Conservation (phyloP, 2,888 invertebrate genomes). For the Cyclophora punctaria region DNA sequence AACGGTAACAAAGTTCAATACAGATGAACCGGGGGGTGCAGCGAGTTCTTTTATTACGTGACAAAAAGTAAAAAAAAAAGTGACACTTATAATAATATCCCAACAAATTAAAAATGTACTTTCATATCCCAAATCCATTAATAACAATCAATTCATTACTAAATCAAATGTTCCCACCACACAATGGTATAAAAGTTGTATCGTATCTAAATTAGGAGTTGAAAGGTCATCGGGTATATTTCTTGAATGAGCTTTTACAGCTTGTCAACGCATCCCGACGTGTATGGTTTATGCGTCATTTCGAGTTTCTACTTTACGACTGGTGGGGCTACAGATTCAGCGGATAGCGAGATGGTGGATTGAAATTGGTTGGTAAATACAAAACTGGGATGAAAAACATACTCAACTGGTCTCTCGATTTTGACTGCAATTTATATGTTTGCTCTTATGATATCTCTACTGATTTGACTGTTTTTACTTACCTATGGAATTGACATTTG, state of each 20-base stretch:
- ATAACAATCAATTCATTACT: not conserved
- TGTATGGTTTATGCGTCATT: conserved; percentile 19
- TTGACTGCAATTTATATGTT: too few relatives aligned
- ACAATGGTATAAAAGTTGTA: conserved; percentile 3
- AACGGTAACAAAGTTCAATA: conserved; percentile 1
- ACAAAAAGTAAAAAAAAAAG: too few relatives aligned
- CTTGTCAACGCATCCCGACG: conserved; percentile 20
- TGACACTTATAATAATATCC: not conserved
- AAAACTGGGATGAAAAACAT: too few relatives aligned
- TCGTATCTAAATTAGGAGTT: conserved; percentile 7
- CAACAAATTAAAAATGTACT: not conserved
- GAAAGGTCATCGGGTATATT: conserved; percentile 20
- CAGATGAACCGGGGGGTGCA: not conserved
- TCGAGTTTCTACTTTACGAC: conserved; percentile 18
- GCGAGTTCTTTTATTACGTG: not conserved
- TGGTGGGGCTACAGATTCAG: conserved; percentile 6
- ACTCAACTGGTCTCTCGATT: too few relatives aligned
- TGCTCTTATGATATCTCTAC: too few relatives aligned
- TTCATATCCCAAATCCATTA: not conserved
- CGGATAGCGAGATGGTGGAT: conserved; percentile 1
- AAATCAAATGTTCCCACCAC: conserved; percentile 1
- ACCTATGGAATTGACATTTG: too few relatives aligned
- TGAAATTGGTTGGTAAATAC: too few relatives aligned
- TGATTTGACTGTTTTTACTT: too few relatives aligned
- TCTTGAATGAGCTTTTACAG: conserved; percentile 20